A percentile compares a stretch with the other conserved stretches of the same genome.
These are phyloP conservation scores for Frankliniella fusca DNA, from an alignment of 2,888 invertebrate species.

Conservation along the genomic window DNA sequence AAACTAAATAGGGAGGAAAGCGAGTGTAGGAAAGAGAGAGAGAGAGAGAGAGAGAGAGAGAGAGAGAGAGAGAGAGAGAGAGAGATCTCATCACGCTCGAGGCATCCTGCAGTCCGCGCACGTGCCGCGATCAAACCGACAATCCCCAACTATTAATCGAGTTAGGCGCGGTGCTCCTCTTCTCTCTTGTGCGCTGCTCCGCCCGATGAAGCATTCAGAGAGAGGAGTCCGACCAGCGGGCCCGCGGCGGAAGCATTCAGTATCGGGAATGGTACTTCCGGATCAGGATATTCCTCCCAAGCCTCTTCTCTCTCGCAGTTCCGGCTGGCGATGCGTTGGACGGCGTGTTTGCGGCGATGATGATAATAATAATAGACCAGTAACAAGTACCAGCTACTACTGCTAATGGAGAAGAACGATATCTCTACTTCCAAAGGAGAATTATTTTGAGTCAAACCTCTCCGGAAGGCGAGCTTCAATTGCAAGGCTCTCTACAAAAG, in stretches of 20 bases:
- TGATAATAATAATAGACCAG: too few relatives aligned
- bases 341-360: too few relatives aligned
- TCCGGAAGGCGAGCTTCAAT: too few relatives aligned
- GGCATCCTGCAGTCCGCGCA: not conserved
- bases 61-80: not conserved
- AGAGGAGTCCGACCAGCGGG: not conserved
- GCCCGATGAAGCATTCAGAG: not conserved
- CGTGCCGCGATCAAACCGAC: conserved; percentile 2
- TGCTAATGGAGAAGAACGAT: too few relatives aligned
- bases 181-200: not conserved
- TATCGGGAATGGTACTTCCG: not conserved
- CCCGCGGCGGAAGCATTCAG: not conserved
- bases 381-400: too few relatives aligned
- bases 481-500: too few relatives aligned
- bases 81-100: not conserved
- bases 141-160: conserved; percentile 18
- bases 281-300: not conserved
- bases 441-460: too few relatives aligned
- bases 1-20: not conserved
- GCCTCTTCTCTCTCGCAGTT: not conserved
- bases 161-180: not conserved
- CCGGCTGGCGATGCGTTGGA: not conserved
- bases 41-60: not conserved
- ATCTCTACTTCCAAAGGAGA: too few relatives aligned
- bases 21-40: not conserved